Evolutionary conservation across 2,797 vertebrate species (phyloP).

Genomic region (Paramormyrops hopkinsi): DNA sequence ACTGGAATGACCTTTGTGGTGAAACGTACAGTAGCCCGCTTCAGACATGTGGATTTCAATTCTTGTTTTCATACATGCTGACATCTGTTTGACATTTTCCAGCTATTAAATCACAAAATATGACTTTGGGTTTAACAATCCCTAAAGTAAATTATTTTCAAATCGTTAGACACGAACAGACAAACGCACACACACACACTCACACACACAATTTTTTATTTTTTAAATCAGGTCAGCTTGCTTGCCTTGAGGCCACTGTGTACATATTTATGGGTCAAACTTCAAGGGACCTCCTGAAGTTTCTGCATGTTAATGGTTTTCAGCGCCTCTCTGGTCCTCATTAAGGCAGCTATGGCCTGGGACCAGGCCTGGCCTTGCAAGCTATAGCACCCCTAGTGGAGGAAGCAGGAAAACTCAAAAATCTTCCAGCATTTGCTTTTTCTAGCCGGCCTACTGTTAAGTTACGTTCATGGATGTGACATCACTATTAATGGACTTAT

Average conservation of each 20-base stretch:
- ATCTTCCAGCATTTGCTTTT: background rate
- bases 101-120: constrained; percentile 43
- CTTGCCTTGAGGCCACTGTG: constrained; percentile 48
- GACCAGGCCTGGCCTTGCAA: background rate
- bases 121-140: constrained; percentile 41
- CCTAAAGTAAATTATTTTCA: constrained; percentile 40
- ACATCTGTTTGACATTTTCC: constrained; percentile 50
- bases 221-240: constrained; percentile 2
- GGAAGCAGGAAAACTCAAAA: background rate
- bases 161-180: background rate
- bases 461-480: background rate
- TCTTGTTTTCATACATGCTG: constrained; percentile 31
- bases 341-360: constrained; percentile 39
- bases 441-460: background rate
- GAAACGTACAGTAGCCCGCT: constrained; percentile 20
- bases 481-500: background rate
- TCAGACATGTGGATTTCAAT: constrained; percentile 30
- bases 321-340: constrained; percentile 52
- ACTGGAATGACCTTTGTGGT: background rate
- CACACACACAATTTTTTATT: background rate
- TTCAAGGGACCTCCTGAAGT: constrained; percentile 45
- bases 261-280: constrained; percentile 57
- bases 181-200: background rate
- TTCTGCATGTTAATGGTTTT: constrained; percentile 52
- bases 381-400: background rate